A percentile compares a stretch with the other conserved stretches of the same genome.
These are phyloP conservation scores for Vollenhovia emeryi DNA, from an alignment of 1,140 invertebrate species.

Conservation along the genomic window DNA sequence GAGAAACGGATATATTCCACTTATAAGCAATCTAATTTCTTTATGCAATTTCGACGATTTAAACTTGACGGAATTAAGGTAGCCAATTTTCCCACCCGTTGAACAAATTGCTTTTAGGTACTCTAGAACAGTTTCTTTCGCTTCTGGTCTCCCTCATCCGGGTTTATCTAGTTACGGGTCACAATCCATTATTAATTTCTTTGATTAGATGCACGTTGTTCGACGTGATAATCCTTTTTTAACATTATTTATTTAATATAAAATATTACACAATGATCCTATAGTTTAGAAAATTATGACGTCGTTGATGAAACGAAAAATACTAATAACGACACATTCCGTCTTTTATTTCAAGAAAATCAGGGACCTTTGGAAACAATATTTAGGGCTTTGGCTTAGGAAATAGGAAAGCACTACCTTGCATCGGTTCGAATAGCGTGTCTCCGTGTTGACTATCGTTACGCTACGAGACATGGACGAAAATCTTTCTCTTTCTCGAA, in stretches of 20 bases:
- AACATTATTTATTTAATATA: not conserved
- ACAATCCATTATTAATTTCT: not conserved
- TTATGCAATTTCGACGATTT: not conserved
- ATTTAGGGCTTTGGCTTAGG: too few relatives aligned
- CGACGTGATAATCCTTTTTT: not conserved
- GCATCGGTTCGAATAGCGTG: too few relatives aligned
- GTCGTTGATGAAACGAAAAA: too few relatives aligned
- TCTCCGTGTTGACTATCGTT: not conserved
- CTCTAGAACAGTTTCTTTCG: not conserved
- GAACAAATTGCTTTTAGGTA: constrained; percentile 35
- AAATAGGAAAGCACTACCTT: too few relatives aligned
- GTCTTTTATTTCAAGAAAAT: too few relatives aligned
- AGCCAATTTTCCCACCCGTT: constrained; percentile 23
- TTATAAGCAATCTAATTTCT: constrained; percentile 1
- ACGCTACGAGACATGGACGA: constrained; percentile 14
- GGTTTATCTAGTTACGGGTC: constrained; percentile 18
- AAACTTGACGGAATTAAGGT: not conserved
- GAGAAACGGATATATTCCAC: not conserved
- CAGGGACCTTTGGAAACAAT: too few relatives aligned
- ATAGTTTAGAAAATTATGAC: too few relatives aligned
- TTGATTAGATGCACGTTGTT: not conserved
- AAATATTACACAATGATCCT: not conserved
- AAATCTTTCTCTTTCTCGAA: not conserved
- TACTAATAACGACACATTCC: too few relatives aligned
- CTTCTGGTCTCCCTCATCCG: not conserved